These are phyloP conservation scores for Falco columbarius DNA, from an alignment of 2,797 vertebrate genomes.

Conservation along the genomic window DNA sequence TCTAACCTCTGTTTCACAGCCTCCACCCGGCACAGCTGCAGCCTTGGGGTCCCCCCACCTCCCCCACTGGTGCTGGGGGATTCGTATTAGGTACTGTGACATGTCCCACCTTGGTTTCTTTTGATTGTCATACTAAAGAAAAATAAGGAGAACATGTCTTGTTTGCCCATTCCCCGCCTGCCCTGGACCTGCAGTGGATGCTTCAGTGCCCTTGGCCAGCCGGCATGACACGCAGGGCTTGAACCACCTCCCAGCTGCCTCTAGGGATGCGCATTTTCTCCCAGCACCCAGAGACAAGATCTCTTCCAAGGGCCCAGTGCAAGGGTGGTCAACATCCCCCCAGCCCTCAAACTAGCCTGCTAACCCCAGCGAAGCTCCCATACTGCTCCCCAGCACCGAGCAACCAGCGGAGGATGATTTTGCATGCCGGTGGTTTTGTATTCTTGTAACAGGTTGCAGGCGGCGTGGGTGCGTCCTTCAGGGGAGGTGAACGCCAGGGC, in stretches of 20 bases:
- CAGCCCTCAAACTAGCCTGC: background rate
- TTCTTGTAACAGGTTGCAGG: background rate
- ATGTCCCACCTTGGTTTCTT: background rate
- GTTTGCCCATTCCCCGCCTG: rapidly evolving
- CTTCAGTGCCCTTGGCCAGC: background rate
- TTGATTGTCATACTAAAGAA: background rate
- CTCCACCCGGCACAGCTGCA: background rate
- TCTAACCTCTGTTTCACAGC: background rate
- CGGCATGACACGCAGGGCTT: background rate
- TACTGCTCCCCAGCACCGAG: background rate
- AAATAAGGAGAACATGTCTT: rapidly evolving
- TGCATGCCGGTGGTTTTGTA: background rate
- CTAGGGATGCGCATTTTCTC: rapidly evolving
- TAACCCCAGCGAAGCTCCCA: rapidly evolving
- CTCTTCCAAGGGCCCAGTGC: background rate
- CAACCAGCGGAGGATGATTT: background rate
- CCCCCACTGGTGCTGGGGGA: background rate
- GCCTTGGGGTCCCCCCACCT: background rate
- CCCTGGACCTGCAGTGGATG: background rate
- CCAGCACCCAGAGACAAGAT: background rate
- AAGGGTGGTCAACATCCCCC: background rate
- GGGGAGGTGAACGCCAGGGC: background rate
- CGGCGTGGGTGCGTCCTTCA: rapidly evolving
- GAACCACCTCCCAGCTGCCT: background rate
- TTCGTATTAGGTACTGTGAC: background rate